Conservation (phyloP, 2,113 vertebrate species). For the Argyrosomus japonicus region DNA sequence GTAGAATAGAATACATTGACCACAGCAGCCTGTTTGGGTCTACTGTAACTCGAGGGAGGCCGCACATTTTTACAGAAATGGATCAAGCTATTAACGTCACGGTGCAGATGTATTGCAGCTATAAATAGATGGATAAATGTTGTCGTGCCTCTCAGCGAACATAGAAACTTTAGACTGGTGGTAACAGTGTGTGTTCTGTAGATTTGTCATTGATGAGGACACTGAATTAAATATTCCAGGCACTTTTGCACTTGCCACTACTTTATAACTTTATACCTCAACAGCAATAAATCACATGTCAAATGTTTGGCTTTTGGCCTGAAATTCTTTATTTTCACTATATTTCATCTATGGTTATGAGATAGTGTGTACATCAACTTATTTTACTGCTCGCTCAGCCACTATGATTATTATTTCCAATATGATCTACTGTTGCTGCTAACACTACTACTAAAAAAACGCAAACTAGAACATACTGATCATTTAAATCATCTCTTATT, state of each 20-base stretch:
- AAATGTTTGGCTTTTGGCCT: neutral
- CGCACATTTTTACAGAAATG: conserved; percentile 28
- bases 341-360: neutral
- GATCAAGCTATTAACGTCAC: conserved; percentile 59
- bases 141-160: neutral
- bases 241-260: neutral
- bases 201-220: conserved; percentile 11
- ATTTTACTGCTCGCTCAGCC: neutral
- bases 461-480: conserved; percentile 11
- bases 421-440: neutral
- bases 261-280: neutral
- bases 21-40: conserved; percentile 38
- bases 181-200: neutral
- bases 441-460: neutral
- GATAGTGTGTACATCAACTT: neutral
- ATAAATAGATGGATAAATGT: conserved; percentile 56
- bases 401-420: neutral
- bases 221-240: conserved; percentile 11
- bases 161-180: neutral
- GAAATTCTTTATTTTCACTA: neutral
- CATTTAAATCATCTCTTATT: conserved; percentile 33
- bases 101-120: conserved; percentile 38
- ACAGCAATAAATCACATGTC: neutral
- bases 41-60: conserved; percentile 32
- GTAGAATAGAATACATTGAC: conserved; percentile 56